Conservation (phyloP, 2,888 invertebrate genomes). For the Pollenia labialis region DNA sequence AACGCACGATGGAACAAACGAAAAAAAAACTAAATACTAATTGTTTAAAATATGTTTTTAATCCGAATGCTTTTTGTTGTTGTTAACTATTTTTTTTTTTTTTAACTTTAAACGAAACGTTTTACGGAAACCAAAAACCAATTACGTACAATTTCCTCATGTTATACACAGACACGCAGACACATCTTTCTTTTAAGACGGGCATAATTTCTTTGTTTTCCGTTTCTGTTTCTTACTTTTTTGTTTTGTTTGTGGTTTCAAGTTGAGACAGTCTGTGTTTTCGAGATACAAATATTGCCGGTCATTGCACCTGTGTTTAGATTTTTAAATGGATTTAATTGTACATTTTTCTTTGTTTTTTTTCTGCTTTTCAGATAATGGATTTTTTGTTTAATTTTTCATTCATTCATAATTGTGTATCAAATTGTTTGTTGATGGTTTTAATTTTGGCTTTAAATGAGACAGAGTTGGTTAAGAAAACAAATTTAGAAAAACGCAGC, state of each 20-base stretch:
- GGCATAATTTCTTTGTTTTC: conserved; percentile 44
- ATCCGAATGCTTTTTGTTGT: conserved; percentile 7
- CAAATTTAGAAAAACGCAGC: not conserved
- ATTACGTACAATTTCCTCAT: conserved; percentile 59
- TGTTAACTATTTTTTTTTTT: not conserved
- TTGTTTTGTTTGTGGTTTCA: not conserved
- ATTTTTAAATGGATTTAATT: conserved; percentile 58
- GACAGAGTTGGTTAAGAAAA: not conserved
- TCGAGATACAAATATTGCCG: conserved; percentile 39
- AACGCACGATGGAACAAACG: not conserved
- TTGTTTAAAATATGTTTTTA: conserved; percentile 33
- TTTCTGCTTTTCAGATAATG: conserved; percentile 34
- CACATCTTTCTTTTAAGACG: conserved; percentile 40
- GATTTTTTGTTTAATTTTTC: conserved; percentile 17
- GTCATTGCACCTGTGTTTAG: conserved; percentile 70
- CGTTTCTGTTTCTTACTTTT: conserved; percentile 25
- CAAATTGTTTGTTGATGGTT: not conserved
- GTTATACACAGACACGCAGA: conserved; percentile 27
- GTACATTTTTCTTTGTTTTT: conserved; percentile 32
- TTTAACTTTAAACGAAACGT: conserved; percentile 24
- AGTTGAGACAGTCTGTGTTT: not conserved
- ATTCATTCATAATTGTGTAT: conserved; percentile 39
- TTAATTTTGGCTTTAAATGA: not conserved
- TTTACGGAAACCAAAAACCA: conserved; percentile 45
- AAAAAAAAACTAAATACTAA: conserved; percentile 9